Evolutionary conservation across 2,888 invertebrate species (phyloP), one percentile per base, ranked within the genome.

Genomic region (Dynastes grantii): DNA sequence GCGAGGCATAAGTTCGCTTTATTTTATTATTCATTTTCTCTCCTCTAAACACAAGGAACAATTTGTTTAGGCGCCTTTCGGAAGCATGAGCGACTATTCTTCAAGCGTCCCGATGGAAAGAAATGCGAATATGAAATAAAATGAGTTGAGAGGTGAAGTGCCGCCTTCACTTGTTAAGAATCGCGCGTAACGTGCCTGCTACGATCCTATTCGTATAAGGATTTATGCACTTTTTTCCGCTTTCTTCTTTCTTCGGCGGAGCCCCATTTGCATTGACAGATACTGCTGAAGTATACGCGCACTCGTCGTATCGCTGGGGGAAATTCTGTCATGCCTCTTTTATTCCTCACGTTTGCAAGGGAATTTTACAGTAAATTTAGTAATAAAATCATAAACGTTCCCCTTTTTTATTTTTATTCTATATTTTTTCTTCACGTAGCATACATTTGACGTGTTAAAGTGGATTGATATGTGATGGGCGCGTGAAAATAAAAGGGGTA

Each of bases 81-180:
- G 65, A 11, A 8, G 51, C 27, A 6, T 27, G 45, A 45, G 40
- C 8, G 32, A 27, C 51, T 64, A 78, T 78, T 78, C 73, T 73
- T 73, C 78, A 75, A 45, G 45, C 51, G 37, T 45, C 58, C 13
- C 29, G 68, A 68, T 68, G 68, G 68, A 51, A 11, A 29, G 76
- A 64, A 76, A 76, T 64, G 51, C 13, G 51, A 76, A 64, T 51
- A 68, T 76, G 76, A 64, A 76, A 63, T 32, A 32, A 13, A 13
- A 32, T 29, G 55, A 63, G 32, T 32, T 22, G 22, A 9, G 22
- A 11, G 67, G 49, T 1, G 67, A 45, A 22, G 79, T 13, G 29
- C 81, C 81, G 81, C 79, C 81, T 80, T 81, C 79, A 79, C 80
- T 81, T 80, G 81, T 82, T 81, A 81, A 82, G 82, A 79, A 81